These are phyloP conservation scores for Girardinichthys multiradiatus DNA, from an alignment of 2,113 vertebrate genomes.

Conservation along the genomic window DNA sequence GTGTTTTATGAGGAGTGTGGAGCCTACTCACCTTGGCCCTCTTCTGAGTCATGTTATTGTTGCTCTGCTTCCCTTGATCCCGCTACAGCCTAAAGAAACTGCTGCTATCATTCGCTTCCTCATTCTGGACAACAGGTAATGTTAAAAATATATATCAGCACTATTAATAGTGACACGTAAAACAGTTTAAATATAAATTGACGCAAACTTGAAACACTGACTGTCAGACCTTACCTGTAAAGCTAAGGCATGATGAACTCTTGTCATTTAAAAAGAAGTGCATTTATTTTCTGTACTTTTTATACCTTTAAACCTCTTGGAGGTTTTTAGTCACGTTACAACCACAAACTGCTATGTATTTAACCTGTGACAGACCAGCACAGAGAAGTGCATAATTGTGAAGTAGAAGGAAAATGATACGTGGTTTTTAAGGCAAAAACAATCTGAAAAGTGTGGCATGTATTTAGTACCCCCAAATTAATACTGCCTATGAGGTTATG, in stretches of 20 bases:
- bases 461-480: too few relatives aligned
- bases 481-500: too few relatives aligned
- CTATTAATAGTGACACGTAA: not conserved
- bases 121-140: slow-evolving; percentile 94
- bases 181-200: not conserved
- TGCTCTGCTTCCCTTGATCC: slow-evolving; percentile 92
- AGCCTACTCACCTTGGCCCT: slow-evolving; percentile 90
- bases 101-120: slow-evolving; percentile 92
- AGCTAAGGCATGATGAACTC: too few relatives aligned
- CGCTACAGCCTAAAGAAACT: slow-evolving; percentile 91
- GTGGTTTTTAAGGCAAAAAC: too few relatives aligned
- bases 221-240: not conserved
- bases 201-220: not conserved
- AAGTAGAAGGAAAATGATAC: too few relatives aligned
- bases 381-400: too few relatives aligned
- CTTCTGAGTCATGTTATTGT: slow-evolving; percentile 97
- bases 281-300: not conserved
- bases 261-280: too few relatives aligned
- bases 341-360: too few relatives aligned
- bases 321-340: too few relatives aligned
- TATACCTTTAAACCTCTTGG: not conserved
- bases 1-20: slow-evolving; percentile 93
- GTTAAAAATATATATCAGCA: not conserved
- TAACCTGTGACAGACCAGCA: too few relatives aligned
- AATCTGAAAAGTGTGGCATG: too few relatives aligned